Evolutionary conservation across 2,113 vertebrate genomes (phyloP).

Genomic region (Andinoacara biseriatus): DNA sequence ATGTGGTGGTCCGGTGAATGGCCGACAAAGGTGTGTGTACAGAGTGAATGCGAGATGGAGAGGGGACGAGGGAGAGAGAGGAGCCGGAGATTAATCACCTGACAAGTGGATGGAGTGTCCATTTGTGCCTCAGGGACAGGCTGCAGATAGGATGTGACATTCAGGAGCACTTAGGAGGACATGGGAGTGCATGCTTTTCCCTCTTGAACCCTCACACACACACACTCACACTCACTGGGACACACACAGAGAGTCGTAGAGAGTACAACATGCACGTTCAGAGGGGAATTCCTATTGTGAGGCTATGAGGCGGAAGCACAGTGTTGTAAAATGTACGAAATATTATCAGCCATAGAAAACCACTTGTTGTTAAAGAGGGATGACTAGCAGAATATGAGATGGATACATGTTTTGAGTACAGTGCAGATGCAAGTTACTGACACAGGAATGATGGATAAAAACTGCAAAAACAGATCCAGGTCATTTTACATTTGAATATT

Average conservation of each 20-base stretch:
- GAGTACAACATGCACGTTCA: conserved; percentile 14
- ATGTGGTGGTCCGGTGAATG: conserved; percentile 39
- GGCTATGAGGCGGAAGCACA: background rate
- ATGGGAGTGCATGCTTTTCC: conserved; percentile 20
- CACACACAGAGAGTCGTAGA: background rate
- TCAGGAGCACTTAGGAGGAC: conserved; percentile 73
- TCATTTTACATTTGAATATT: background rate
- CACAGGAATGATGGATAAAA: background rate
- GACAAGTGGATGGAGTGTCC: conserved; percentile 79
- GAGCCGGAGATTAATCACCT: conserved; percentile 72
- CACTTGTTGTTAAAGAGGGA: background rate
- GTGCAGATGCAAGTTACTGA: background rate
- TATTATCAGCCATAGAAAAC: conserved; percentile 3
- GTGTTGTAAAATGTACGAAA: background rate
- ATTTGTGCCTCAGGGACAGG: conserved; percentile 72
- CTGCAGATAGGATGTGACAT: conserved; percentile 75
- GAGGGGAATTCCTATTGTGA: conserved; percentile 3
- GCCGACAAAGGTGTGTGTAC: conserved; percentile 47
- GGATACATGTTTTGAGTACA: background rate
- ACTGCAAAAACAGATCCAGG: background rate
- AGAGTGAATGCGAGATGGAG: conserved; percentile 61
- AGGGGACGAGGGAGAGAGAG: conserved; percentile 51
- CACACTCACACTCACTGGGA: background rate
- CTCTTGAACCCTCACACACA: conserved; percentile 8
- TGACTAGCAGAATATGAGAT: background rate